phyloP scores from a whole-genome alignment of 1,140 invertebrate species.

The Chlorops oryzae region DNA sequence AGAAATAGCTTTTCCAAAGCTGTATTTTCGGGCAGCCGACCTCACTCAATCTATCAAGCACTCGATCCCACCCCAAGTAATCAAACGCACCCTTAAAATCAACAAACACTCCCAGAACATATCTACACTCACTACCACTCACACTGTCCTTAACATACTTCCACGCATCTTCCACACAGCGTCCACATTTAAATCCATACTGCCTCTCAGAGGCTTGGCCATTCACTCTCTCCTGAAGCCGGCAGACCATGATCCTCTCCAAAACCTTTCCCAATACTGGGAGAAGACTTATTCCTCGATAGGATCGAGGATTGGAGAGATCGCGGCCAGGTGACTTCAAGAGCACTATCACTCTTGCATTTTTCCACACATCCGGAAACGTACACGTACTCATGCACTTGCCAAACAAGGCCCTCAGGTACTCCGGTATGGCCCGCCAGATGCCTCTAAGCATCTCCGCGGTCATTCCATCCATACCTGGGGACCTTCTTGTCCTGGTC shows the following conservation, averaged over 20 bases:
- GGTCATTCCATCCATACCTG: conserved; percentile 6
- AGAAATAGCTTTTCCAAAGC: conserved; percentile 11
- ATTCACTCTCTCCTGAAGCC: neutral
- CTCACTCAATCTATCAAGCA: too few species aligned
- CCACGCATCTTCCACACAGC: too few species aligned
- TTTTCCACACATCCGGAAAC: conserved; percentile 17
- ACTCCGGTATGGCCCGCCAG: conserved; percentile 4
- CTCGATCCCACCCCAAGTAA: too few species aligned
- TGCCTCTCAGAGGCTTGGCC: neutral
- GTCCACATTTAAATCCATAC: neutral
- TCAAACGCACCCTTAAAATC: too few species aligned
- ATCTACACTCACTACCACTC: too few species aligned
- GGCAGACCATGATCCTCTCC: neutral
- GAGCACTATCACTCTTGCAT: conserved; percentile 22
- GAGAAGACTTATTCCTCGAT: neutral
- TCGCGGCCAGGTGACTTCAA: conserved; percentile 16
- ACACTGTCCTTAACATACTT: too few species aligned
- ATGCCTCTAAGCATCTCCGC: conserved; percentile 6
- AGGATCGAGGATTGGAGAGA: conserved; percentile 14
- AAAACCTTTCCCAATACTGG: neutral
- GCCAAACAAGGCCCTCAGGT: neutral
- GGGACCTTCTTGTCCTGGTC: neutral
- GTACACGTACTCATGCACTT: neutral
- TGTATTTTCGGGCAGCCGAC: too few species aligned
- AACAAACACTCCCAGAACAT: too few species aligned